Percentiles rank a stretch among this genome's conserved stretches.
Conservation (phyloP, 1,140 invertebrate genomes). For the Geopemphigus sp. region DNA sequence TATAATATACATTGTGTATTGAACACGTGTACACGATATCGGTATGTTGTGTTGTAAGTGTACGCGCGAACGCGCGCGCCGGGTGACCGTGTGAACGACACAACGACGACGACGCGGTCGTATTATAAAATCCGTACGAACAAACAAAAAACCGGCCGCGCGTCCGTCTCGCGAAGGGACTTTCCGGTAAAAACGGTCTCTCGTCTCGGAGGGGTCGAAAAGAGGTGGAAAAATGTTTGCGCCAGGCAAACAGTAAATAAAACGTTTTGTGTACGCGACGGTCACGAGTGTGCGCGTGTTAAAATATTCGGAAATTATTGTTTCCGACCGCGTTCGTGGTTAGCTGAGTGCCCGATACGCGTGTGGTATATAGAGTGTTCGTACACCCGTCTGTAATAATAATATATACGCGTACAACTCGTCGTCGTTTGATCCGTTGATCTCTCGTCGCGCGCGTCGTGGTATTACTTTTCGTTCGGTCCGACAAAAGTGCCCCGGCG, state of each 20-base stretch:
- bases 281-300: constrained; percentile 4
- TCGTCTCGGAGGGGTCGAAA: constrained; percentile 6
- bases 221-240: constrained; percentile 31
- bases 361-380: too few relatives aligned
- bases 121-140: constrained; percentile 37
- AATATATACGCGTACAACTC: too few relatives aligned
- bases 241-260: constrained; percentile 31
- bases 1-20: constrained; percentile 20
- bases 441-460: background rate
- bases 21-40: constrained; percentile 8
- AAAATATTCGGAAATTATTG: constrained; percentile 46
- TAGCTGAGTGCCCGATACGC: too few relatives aligned
- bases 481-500: background rate
- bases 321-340: constrained; percentile 12
- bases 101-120: background rate
- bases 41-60: background rate
- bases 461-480: background rate
- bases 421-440: background rate
- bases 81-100: constrained; percentile 44
- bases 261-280: background rate
- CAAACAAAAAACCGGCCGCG: constrained; percentile 41
- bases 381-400: too few relatives aligned
- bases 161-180: constrained; percentile 40
- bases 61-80: background rate
- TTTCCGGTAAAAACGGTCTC: constrained; percentile 28